Evolutionary conservation across 1,140 invertebrate species (phyloP), one percentile per base, ranked within the genome.

Genomic region (Chrysopa pallens): DNA sequence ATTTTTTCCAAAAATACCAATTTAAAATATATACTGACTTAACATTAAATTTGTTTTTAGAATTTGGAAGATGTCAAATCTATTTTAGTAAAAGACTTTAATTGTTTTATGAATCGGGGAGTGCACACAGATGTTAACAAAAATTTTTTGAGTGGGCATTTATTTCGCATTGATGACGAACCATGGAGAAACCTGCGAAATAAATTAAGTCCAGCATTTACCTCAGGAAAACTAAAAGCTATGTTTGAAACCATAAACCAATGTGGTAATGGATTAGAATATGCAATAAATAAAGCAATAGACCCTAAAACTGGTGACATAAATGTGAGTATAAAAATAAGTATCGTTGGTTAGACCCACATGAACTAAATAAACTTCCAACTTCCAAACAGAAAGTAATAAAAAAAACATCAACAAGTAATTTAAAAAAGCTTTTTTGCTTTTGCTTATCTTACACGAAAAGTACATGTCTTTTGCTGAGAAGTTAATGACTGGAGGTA

Each of bases 161-260:
- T 58, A 9, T 52, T 55, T 44, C 29, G 44, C 12, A 35, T 51
- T n/a, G 38, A 43, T 6, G 61, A 59, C 0, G 55, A 64, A 12
- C 49, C 63, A 46, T 76, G 72, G 74, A 63, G 59, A 38, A 56
- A 52, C 29, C 40, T 76, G 0, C 55, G 72, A 28, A 47, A 53
- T 0, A 69, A 70, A 42, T 42, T 76, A 4, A 64, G 64, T 1
- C 71, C 73, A 0, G 63, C 67, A 5, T 76, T 76, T 46, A 69
- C 69, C 0, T 61, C 70, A 0, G 64, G 61, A 4, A 74, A 73
- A 54, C 55, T 76, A 8, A 74, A 70, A 49, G 50, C 48, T 0
- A 73, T 74, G 65, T 69, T 72, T 8, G 46, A 47, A 3, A 56
- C 65, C 0, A 48, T 72, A 3, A 52, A 62, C 11, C 57, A 66